Evolutionary conservation across 2,797 vertebrate species (phyloP).

Genomic region (Lepus oiostolus): DNA sequence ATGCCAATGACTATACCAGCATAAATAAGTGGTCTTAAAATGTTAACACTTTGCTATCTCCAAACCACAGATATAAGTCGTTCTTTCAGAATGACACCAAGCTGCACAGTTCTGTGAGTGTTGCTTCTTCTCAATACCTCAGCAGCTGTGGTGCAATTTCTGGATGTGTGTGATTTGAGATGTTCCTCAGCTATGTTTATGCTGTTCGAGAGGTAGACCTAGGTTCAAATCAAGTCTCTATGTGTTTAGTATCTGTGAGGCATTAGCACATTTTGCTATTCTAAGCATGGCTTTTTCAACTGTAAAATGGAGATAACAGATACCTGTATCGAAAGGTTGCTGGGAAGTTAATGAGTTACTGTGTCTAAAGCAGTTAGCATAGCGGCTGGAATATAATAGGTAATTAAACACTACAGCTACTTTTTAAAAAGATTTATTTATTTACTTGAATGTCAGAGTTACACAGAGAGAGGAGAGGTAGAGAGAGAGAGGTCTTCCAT

Average conservation of each 20-base stretch:
- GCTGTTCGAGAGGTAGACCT: neutral
- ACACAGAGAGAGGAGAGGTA: no score
- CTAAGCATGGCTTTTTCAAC: neutral
- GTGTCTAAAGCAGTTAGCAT: slow-evolving; percentile 13
- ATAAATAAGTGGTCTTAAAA: neutral
- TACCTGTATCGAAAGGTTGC: neutral
- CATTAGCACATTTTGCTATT: neutral
- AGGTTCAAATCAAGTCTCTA: slow-evolving; percentile 20
- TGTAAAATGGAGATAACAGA: slow-evolving; percentile 17
- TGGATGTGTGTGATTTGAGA: slow-evolving; percentile 4
- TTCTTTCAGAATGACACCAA: neutral
- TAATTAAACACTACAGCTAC: neutral
- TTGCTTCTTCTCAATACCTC: neutral
- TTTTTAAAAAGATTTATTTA: neutral
- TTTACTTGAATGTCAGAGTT: no score
- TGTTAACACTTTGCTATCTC: neutral
- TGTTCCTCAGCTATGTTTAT: neutral
- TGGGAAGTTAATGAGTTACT: neutral
- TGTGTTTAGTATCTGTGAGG: neutral
- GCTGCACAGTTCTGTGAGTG: neutral
- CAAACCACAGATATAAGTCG: neutral
- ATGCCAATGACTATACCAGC: neutral
- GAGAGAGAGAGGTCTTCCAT: no score
- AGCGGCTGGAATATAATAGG: neutral
- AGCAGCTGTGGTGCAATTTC: neutral